Percentiles rank a stretch among this genome's conserved stretches.
Evolutionary conservation across 2,888 invertebrate genomes (phyloP).

Genomic region (Pollenia griseotomentosa): DNA sequence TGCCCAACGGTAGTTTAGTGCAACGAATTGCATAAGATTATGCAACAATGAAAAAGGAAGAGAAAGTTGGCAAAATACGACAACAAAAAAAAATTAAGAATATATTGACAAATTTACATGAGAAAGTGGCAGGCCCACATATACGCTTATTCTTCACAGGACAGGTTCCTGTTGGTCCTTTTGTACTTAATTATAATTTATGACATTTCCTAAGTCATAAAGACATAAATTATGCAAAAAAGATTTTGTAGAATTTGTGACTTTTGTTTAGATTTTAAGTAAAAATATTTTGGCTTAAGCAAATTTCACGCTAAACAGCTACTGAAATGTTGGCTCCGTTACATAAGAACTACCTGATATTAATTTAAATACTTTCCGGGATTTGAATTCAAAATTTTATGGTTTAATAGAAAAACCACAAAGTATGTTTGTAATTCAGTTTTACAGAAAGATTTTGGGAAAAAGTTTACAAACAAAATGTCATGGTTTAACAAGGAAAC

Average conservation of each 20-base stretch:
- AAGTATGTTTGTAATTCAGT: neutral
- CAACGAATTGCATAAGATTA: conserved; percentile 74
- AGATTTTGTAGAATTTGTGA: conserved; percentile 14
- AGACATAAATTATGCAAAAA: conserved; percentile 66
- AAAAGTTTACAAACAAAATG: neutral
- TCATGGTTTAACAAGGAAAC: neutral
- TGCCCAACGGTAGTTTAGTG: conserved; percentile 41
- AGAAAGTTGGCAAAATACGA: conserved; percentile 78
- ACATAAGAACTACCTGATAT: neutral
- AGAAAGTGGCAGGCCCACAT: conserved; percentile 5
- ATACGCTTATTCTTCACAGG: conserved; percentile 3
- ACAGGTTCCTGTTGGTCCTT: conserved; percentile 60
- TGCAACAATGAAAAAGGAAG: conserved; percentile 74
- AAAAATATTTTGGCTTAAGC: conserved; percentile 74
- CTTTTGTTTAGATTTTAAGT: conserved; percentile 35
- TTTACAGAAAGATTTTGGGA: neutral
- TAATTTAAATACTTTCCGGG: conserved; percentile 20
- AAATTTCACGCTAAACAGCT: conserved; percentile 73
- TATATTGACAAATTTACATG: conserved; percentile 64
- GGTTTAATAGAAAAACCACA: conserved; percentile 38
- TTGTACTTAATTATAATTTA: conserved; percentile 58
- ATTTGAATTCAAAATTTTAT: conserved; percentile 68
- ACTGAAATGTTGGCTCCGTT: conserved; percentile 21
- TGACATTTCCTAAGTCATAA: conserved; percentile 41
- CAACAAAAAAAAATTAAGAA: conserved; percentile 12